These are phyloP conservation scores for Catharus ustulatus DNA, from an alignment of 2,797 vertebrate species.

Conservation along the genomic window DNA sequence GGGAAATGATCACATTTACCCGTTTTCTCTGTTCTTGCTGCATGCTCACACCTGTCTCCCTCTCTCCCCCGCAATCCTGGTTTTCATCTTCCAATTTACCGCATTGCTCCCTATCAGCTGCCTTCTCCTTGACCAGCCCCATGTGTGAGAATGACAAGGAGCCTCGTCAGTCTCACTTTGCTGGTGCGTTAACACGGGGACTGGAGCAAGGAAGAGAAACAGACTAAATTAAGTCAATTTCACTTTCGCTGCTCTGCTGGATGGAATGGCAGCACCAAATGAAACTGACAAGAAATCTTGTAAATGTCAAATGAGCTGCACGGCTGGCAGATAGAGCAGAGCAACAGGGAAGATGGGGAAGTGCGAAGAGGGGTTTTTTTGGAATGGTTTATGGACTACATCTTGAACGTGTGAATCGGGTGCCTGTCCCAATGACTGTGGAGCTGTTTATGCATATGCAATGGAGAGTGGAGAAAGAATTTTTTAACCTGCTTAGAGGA, in stretches of 20 bases:
- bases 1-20: not conserved
- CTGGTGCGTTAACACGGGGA: slow-evolving; percentile 39
- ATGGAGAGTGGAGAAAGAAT: slow-evolving; percentile 52
- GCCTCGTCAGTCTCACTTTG: slow-evolving; percentile 59
- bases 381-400: slow-evolving; percentile 58
- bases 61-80: not conserved
- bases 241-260: slow-evolving; percentile 59
- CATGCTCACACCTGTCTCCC: not conserved
- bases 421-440: slow-evolving; percentile 52
- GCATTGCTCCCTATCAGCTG: slow-evolving; percentile 39
- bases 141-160: slow-evolving; percentile 31
- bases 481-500: slow-evolving; percentile 49
- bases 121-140: slow-evolving; percentile 51
- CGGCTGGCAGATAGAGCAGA: slow-evolving; percentile 64
- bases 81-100: slow-evolving; percentile 44
- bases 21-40: not conserved
- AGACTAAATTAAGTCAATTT: slow-evolving; percentile 60
- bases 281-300: slow-evolving; percentile 70
- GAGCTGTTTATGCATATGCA: slow-evolving; percentile 66
- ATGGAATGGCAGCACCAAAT: slow-evolving; percentile 60
- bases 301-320: slow-evolving; percentile 69
- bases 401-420: slow-evolving; percentile 47
- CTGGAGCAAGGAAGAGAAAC: slow-evolving; percentile 58
- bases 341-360: slow-evolving; percentile 57
- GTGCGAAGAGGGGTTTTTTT: slow-evolving; percentile 47